A percentile compares a stretch with the other conserved stretches of the same genome.
These are phyloP conservation scores for Drosophila eohydei DNA, from an alignment of 2,888 invertebrate species.

Conservation along the genomic window DNA sequence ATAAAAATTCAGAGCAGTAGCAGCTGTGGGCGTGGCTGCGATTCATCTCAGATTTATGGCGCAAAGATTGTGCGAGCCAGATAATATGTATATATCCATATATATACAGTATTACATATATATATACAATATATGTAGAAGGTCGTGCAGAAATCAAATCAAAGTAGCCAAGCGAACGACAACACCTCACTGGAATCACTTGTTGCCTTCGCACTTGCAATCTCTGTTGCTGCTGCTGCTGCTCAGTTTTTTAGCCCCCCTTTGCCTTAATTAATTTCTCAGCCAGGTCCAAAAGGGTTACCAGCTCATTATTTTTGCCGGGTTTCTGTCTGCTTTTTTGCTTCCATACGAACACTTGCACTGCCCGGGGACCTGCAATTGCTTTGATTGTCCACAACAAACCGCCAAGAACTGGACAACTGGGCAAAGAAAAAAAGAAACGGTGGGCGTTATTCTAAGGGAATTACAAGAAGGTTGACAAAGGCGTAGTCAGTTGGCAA, in stretches of 20 bases:
- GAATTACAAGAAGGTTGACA: conserved; percentile 10
- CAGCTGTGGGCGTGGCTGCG: conserved; percentile 55
- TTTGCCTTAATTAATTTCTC: conserved; percentile 76
- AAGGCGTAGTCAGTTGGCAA: conserved; percentile 18
- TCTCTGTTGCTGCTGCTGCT: conserved; percentile 25
- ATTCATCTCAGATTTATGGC: conserved; percentile 68
- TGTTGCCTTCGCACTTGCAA: conserved; percentile 40
- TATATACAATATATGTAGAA: conserved; percentile 25
- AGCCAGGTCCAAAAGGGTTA: conserved; percentile 65
- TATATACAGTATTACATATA: conserved; percentile 6
- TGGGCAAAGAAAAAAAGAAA: conserved; percentile 22
- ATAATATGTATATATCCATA: conserved; percentile 5
- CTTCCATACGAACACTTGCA: conserved; percentile 60
- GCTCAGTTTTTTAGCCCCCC: conserved; percentile 22
- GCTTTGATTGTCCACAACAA: conserved; percentile 74
- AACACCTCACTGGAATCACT: conserved; percentile 52
- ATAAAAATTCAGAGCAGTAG: conserved; percentile 71
- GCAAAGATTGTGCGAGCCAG: conserved; percentile 43
- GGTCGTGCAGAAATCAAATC: conserved; percentile 68
- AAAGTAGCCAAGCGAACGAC: conserved; percentile 50
- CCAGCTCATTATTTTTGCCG: conserved; percentile 74
- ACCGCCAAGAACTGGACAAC: conserved; percentile 56
- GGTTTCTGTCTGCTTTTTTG: conserved; percentile 20
- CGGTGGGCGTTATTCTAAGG: conserved; percentile 42
- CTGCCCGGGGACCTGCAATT: conserved; percentile 65